Percentiles rank a stretch among this genome's conserved stretches.
Conservation (phyloP, 2,113 vertebrate species). For the Macquaria ambigua region DNA sequence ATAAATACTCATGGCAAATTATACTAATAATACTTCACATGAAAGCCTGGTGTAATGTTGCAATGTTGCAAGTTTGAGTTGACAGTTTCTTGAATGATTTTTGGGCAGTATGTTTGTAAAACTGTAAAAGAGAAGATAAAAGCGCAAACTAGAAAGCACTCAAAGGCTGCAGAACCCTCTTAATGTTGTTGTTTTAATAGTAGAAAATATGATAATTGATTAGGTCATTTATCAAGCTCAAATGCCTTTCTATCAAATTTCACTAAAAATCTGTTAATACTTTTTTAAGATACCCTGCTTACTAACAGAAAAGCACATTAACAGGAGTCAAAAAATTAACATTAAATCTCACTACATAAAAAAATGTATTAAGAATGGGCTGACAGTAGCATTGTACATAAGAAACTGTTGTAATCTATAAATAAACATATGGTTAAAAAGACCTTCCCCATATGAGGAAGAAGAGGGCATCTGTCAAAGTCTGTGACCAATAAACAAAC, state of each 20-base stretch:
- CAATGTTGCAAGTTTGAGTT: background rate
- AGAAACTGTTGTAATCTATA: background rate
- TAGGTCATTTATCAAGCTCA: background rate
- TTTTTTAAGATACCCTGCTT: no score
- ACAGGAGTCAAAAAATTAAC: background rate
- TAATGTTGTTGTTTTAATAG: background rate
- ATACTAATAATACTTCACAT: background rate
- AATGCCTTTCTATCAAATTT: background rate
- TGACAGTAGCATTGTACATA: background rate
- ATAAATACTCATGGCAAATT: background rate
- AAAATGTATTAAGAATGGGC: background rate
- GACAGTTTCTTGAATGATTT: background rate
- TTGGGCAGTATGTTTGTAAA: background rate
- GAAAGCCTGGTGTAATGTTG: background rate
- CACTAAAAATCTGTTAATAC: no score
- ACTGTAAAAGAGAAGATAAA: background rate
- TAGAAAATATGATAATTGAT: background rate
- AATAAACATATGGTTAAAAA: background rate
- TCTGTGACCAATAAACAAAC: conserved; percentile 40
- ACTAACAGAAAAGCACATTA: background rate
- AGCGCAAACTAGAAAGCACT: background rate
- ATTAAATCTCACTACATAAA: background rate
- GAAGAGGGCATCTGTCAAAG: background rate
- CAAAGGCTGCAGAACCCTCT: background rate
- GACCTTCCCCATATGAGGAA: background rate